Percentiles rank a stretch among this genome's conserved stretches.
These are phyloP conservation scores for Hypena proboscidalis DNA, from an alignment of 2,888 invertebrate species.

Conservation along the genomic window DNA sequence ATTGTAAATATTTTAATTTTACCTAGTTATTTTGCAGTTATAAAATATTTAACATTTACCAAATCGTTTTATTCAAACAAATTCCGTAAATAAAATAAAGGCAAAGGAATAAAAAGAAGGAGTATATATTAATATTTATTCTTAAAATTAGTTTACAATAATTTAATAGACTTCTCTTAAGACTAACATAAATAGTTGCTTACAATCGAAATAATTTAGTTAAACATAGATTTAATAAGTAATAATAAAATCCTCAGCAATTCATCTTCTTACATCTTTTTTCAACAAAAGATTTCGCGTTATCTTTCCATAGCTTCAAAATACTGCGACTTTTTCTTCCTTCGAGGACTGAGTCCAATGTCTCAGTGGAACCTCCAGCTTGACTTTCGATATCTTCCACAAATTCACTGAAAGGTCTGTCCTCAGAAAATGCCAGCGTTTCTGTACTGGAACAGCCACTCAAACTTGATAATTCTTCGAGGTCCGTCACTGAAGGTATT, in stretches of 20 bases:
- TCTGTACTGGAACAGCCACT: constrained; percentile 18
- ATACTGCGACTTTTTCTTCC: constrained; percentile 25
- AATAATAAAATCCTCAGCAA: not conserved
- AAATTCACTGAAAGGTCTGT: constrained; percentile 17
- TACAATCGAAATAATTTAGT: too few relatives aligned
- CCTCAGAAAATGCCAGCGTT: constrained; percentile 22
- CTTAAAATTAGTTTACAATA: too few relatives aligned
- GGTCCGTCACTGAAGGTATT: constrained; percentile 41
- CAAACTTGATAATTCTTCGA: constrained; percentile 18
- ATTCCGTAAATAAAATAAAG: too few relatives aligned
- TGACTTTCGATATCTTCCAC: constrained; percentile 21
- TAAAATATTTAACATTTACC: constrained; percentile 68
- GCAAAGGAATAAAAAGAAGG: too few relatives aligned
- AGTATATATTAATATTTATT: too few relatives aligned
- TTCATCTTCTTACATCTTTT: constrained; percentile 31
- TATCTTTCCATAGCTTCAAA: constrained; percentile 36
- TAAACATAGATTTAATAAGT: not conserved
- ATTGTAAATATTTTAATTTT: constrained; percentile 72
- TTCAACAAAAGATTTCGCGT: constrained; percentile 35
- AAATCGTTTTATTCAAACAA: constrained; percentile 47
- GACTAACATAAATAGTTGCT: too few relatives aligned
- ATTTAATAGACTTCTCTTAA: too few relatives aligned
- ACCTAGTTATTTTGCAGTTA: constrained; percentile 68
- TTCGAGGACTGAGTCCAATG: constrained; percentile 33
- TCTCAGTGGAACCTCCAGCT: constrained; percentile 8